These are phyloP conservation scores for Epizoanthus scotinus DNA, from an alignment of 92 coral and sea anemone species.

Conservation along the genomic window DNA sequence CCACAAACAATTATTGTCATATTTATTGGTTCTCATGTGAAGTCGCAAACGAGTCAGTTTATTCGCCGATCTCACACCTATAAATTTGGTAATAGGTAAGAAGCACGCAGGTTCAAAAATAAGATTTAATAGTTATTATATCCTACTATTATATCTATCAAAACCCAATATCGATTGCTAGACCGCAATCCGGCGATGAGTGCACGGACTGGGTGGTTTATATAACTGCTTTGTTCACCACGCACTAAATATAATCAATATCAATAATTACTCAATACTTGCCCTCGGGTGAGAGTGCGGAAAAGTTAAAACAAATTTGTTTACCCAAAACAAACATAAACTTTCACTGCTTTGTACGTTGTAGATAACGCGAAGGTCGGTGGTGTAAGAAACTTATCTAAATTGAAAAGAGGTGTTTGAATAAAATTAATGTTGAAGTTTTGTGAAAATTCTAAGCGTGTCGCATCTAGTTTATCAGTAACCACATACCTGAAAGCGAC, in stretches of 20 bases:
- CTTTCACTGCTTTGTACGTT: not conserved
- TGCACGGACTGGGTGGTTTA: not conserved
- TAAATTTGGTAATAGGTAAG: no score
- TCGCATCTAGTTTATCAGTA: no score
- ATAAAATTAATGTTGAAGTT: no score
- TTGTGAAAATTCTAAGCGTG: no score
- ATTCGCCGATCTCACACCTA: no score
- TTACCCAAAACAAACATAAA: not conserved
- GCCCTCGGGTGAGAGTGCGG: constrained; percentile 20
- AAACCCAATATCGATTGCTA: not conserved
- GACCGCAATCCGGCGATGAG: not conserved
- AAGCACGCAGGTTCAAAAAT: no score
- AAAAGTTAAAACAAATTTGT: constrained; percentile 1
- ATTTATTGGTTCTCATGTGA: no score
- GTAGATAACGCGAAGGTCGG: not conserved
- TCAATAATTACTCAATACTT: constrained; percentile 4
- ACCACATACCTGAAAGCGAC: constrained; percentile 30
- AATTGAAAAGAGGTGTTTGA: no score
- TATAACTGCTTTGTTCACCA: constrained; percentile 4
- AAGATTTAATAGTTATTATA: no score
- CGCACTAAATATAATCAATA: not conserved
- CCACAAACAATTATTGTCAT: no score
- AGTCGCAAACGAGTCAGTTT: no score
- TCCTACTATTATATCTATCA: not conserved
- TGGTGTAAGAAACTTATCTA: no score